phyloP scores from a whole-genome alignment of 2,888 invertebrate species.

The Drosophila algonquin region DNA sequence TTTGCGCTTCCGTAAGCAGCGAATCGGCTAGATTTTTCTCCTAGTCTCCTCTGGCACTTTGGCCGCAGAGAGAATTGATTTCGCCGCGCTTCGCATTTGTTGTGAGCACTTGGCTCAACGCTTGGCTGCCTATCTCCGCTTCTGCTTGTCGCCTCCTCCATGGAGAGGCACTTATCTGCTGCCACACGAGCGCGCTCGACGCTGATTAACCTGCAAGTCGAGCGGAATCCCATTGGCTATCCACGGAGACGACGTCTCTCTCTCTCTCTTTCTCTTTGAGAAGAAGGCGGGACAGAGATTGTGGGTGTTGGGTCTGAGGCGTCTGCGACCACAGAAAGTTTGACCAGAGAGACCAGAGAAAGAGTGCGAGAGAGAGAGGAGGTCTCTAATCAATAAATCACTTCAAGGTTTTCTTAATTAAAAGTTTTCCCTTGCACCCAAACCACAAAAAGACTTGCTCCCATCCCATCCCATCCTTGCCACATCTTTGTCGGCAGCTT shows the following conservation, averaged over 20 bases:
- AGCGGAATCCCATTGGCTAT: constrained; percentile 57
- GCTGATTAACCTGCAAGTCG: constrained; percentile 62
- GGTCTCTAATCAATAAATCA: constrained; percentile 82
- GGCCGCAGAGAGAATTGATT: constrained; percentile 49
- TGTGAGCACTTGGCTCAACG: constrained; percentile 34
- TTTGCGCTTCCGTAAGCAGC: constrained; percentile 77
- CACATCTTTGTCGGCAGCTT: constrained; percentile 5
- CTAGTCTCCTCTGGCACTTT: constrained; percentile 42
- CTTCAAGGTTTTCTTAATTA: constrained; percentile 83
- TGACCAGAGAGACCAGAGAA: constrained; percentile 32
- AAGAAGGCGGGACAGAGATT: background rate
- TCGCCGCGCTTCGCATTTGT: constrained; percentile 72
- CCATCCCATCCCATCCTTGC: background rate
- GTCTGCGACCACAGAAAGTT: constrained; percentile 37
- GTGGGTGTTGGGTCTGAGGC: background rate
- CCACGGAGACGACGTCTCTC: background rate
- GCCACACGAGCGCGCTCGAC: constrained; percentile 15
- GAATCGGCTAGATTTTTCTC: constrained; percentile 38
- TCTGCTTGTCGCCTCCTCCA: background rate
- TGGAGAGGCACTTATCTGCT: constrained; percentile 46
- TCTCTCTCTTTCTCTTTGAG: background rate
- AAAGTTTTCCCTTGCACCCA: constrained; percentile 76
- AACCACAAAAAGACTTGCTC: constrained; percentile 54
- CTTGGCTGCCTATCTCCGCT: constrained; percentile 39
- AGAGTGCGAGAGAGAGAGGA: background rate